Conservation (phyloP, 2,888 invertebrate genomes). For the Eupelmus urozonus region DNA sequence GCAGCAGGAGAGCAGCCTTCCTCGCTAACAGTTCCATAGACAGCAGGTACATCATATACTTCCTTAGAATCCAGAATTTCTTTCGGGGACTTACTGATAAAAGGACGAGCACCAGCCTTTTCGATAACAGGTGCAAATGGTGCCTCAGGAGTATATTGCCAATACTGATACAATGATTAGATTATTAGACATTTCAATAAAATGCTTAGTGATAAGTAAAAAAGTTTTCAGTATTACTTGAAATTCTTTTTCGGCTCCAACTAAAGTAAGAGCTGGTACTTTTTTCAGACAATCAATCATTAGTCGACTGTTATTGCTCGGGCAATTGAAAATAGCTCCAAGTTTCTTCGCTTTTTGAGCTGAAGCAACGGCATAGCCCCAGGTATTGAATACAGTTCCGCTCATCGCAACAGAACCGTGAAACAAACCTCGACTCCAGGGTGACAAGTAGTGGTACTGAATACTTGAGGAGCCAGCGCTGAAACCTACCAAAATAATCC, state of each 20-base stretch:
- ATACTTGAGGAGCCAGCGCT: conserved; percentile 88
- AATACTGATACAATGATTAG: neutral
- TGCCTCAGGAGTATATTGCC: conserved; percentile 82
- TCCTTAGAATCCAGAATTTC: conserved; percentile 81
- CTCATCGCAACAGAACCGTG: conserved; percentile 83
- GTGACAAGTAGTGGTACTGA: conserved; percentile 84
- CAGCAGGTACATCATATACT: conserved; percentile 83
- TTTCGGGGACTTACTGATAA: conserved; percentile 84
- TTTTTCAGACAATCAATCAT: conserved; percentile 83
- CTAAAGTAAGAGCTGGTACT: conserved; percentile 81
- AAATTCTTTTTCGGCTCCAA: conserved; percentile 80
- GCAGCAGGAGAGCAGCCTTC: conserved; percentile 87
- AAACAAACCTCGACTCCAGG: conserved; percentile 6
- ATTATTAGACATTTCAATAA: too few relatives aligned
- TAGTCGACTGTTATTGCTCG: conserved; percentile 77
- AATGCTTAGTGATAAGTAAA: neutral
- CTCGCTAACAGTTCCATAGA: conserved; percentile 82
- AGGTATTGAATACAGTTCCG: conserved; percentile 82
- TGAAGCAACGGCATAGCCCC: conserved; percentile 70
- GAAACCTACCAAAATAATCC: conserved; percentile 83
- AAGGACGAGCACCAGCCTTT: conserved; percentile 79
- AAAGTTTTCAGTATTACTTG: conserved; percentile 76
- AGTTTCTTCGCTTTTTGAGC: conserved; percentile 81
- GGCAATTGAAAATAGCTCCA: conserved; percentile 83
- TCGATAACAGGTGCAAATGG: conserved; percentile 87